phyloP scores from a whole-genome alignment of 2,113 vertebrate species.

The Oryzias javanicus region DNA sequence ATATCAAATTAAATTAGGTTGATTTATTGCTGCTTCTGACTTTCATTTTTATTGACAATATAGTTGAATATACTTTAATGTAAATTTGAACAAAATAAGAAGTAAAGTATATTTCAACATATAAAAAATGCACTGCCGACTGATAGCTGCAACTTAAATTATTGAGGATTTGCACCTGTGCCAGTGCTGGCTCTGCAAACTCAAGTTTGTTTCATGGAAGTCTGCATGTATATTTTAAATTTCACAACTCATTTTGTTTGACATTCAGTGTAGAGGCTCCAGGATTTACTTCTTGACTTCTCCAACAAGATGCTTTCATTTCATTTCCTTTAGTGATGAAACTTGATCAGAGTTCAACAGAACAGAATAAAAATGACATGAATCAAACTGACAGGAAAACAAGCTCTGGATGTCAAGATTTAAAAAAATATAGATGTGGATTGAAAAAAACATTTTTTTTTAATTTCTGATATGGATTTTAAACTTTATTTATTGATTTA shows the following conservation, averaged over 20 bases:
- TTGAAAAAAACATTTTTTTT: no score
- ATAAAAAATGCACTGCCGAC: constrained; percentile 32
- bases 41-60: no score
- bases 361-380: neutral
- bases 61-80: no score
- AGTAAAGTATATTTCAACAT: neutral
- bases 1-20: constrained; percentile 7
- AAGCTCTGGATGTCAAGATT: no score
- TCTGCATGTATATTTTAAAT: constrained; percentile 2
- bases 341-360: neutral
- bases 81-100: no score
- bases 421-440: no score
- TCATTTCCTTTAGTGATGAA: neutral
- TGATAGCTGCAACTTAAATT: constrained; percentile 52
- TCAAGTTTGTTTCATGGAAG: neutral
- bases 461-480: no score
- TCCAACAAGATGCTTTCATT: no score
- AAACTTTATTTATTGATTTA: no score
- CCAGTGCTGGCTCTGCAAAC: constrained; percentile 46
- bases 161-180: constrained; percentile 62
- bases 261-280: no score
- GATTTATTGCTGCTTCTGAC: neutral
- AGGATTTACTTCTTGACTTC: no score
- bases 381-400: no score
- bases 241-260: neutral